A percentile compares a stretch with the other conserved stretches of the same genome.
Conservation (phyloP, 2,888 invertebrate genomes). For the Zygaena filipendulae region DNA sequence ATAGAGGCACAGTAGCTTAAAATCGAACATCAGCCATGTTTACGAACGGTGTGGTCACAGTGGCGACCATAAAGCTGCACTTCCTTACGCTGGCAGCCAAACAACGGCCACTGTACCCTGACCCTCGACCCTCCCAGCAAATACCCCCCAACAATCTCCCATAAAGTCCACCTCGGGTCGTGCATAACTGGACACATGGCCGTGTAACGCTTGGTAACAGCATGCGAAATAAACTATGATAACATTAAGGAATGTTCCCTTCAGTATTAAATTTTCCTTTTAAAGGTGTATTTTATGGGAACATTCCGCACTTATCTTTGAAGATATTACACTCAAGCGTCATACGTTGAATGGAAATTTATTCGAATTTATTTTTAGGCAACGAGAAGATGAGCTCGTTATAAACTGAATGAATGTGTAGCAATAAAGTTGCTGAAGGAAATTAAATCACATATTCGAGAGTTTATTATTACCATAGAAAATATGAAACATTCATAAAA, state of each 20-base stretch:
- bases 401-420: too few species aligned
- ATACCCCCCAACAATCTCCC: too few species aligned
- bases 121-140: slow-evolving; percentile 22
- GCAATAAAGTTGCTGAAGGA: too few species aligned
- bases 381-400: too few species aligned
- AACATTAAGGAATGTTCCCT: slow-evolving; percentile 42
- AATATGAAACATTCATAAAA: slow-evolving; percentile 12
- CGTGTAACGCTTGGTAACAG: slow-evolving; percentile 43
- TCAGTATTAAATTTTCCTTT: slow-evolving; percentile 37
- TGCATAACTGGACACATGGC: slow-evolving; percentile 20
- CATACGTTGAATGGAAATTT: too few species aligned
- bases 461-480: too few species aligned
- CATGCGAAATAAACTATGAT: slow-evolving; percentile 55
- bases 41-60: slow-evolving; percentile 43
- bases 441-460: too few species aligned
- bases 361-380: too few species aligned
- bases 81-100: slow-evolving; percentile 43
- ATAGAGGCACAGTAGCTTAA: slow-evolving; percentile 22
- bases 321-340: too few species aligned
- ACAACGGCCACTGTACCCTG: slow-evolving; percentile 27
- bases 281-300: too few species aligned
- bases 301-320: too few species aligned
- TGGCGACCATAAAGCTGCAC: slow-evolving; percentile 46
- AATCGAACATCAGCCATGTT: slow-evolving; percentile 34
- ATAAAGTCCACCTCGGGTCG: too few species aligned